Conservation (phyloP, 2,797 vertebrate species). For the Squalus acanthias region DNA sequence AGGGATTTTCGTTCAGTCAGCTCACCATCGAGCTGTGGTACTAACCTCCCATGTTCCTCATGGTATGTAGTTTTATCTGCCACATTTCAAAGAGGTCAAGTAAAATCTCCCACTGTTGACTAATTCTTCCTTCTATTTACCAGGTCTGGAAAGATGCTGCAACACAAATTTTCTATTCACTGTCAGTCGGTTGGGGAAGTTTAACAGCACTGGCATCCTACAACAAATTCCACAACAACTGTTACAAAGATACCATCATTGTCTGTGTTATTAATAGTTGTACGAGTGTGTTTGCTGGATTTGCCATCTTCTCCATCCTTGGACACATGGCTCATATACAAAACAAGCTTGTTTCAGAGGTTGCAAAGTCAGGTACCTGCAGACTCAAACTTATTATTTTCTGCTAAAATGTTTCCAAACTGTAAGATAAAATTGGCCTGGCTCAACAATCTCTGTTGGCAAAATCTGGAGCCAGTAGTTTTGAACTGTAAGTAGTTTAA, state of each 20-base stretch:
- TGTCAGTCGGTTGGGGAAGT: conserved; percentile 82
- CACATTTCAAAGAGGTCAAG: not conserved
- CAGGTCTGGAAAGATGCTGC: conserved; percentile 94
- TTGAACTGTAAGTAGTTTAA: not conserved
- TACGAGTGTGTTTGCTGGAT: conserved; percentile 86
- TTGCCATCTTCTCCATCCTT: conserved; percentile 89
- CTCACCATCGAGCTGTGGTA: not conserved
- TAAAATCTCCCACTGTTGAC: not conserved
- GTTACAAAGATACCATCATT: conserved; percentile 75
- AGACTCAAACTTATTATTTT: not conserved
- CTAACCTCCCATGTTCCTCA: not conserved
- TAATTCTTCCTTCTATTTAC: conserved; percentile 40
- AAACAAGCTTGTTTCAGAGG: conserved; percentile 68
- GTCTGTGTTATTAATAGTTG: conserved; percentile 76
- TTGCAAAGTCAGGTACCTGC: conserved; percentile 77
- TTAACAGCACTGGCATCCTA: conserved; percentile 85
- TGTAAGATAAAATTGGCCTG: not conserved
- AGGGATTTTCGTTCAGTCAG: conserved; percentile 8
- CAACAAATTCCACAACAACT: conserved; percentile 90
- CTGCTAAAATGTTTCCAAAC: not conserved
- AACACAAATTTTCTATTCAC: conserved; percentile 87
- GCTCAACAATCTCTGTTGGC: not conserved
- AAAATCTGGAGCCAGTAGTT: not conserved
- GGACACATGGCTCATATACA: conserved; percentile 87
- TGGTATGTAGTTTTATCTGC: not conserved